Evolutionary conservation across 2,113 vertebrate genomes (phyloP).

Genomic region (Eptesicus fuscus): DNA sequence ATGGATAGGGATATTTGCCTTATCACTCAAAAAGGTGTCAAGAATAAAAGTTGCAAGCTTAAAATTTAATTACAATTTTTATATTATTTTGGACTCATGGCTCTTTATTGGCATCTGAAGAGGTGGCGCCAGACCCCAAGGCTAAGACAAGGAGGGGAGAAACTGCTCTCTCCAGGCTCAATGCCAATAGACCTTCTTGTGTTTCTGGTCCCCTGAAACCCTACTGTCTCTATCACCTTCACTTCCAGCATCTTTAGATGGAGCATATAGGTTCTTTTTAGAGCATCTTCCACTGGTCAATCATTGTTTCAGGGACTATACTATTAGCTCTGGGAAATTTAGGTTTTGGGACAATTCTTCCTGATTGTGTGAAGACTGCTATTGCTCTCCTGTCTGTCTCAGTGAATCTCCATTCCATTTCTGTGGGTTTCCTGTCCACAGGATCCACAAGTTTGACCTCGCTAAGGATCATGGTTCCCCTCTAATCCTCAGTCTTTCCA

Average conservation of each 20-base stretch:
- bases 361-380: conserved; percentile 88
- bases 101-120: conserved; percentile 15
- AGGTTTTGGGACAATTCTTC: conserved; percentile 90
- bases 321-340: conserved; percentile 84
- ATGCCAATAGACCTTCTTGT: conserved; percentile 90
- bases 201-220: conserved; percentile 85
- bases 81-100: background rate
- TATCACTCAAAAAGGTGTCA: background rate
- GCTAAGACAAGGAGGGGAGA: conserved; percentile 47
- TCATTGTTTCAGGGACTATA: conserved; percentile 90
- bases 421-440: conserved; percentile 89
- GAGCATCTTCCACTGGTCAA: conserved; percentile 84
- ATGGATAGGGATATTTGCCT: background rate
- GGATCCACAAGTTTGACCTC: conserved; percentile 91
- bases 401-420: conserved; percentile 89
- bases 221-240: conserved; percentile 91
- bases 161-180: conserved; percentile 65
- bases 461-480: conserved; percentile 84
- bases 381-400: conserved; percentile 94
- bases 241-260: conserved; percentile 91
- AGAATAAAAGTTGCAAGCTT: background rate
- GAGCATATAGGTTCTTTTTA: conserved; percentile 85
- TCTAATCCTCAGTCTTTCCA: conserved; percentile 77
- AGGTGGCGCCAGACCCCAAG: background rate
- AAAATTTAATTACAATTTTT: background rate